Evolutionary conservation across 2,113 vertebrate species (phyloP), one percentile per base, ranked within the genome.

Genomic region (Poeciliopsis retropinna): DNA sequence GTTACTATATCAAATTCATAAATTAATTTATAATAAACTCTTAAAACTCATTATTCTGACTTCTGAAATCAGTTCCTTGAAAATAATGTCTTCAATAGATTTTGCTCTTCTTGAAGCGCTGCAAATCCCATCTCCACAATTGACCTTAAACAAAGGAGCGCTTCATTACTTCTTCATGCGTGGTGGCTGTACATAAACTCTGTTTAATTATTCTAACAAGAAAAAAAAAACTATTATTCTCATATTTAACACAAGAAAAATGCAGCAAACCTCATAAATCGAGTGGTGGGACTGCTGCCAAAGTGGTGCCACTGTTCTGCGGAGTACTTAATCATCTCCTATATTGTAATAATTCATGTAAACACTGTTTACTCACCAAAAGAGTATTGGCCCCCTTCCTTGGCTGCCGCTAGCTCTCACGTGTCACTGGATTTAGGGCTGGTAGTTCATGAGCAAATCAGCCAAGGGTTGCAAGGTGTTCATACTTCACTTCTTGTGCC

Each of bases 291-390:
- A 85, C 81, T 6, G 62, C 74, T 81, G 88, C 85, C 80, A 85
- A 85, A 83, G 54, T 7, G 0, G 74, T 73, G 79, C 74, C 67
- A 1, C 68, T 79, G 84, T 86, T 90, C 89, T 88, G 87, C 82
- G 83, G 60, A 83, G 73, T 90, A 87, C 79, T 91, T 91, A 89
- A 91, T 92, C 88, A 89, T 91, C 82, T 91, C 64, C 87, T 82
- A 75, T 79, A 88, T 75, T 86, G 66, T 85, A 37, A 82, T 86
- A 86, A 88, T 87, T 76, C 28, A 70, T 89, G 85, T 88, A 92
- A 91, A 92, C 81, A 81, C 57, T 83, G 73, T 80, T 83, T 87
- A 76, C 62, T 70, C 78, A 71, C 83, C 83, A 65, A 80, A 80
- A 85, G 78, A 87, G 75, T 41, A 2, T 11, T 1, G 11, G 3